Percentiles rank a stretch among this genome's conserved stretches.
Evolutionary conservation across 2,888 invertebrate genomes (phyloP).

Genomic region (Gastracanthus pulcherrimus): DNA sequence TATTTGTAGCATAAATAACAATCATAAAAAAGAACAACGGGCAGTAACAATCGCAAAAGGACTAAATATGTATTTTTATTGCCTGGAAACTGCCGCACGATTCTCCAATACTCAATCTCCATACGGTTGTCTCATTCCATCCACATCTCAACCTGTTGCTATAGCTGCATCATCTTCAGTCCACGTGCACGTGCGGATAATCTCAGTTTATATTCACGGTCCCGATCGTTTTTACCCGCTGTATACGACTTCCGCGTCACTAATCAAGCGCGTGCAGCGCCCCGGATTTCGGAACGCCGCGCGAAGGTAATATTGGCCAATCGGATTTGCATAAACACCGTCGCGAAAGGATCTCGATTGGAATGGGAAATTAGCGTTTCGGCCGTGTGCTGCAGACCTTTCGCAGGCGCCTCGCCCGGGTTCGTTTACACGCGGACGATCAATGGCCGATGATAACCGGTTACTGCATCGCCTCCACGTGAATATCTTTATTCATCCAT

Average conservation of each 20-base stretch:
- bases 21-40: too few relatives aligned
- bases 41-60: too few relatives aligned
- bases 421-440: neutral
- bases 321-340: constrained; percentile 8
- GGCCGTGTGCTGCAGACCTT: neutral
- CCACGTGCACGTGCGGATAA: neutral
- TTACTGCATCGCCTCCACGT: neutral
- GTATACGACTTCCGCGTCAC: neutral
- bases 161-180: neutral
- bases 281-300: neutral
- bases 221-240: neutral
- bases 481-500: neutral
- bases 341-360: neutral
- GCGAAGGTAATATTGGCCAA: neutral
- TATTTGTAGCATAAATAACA: too few relatives aligned
- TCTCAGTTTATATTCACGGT: neutral
- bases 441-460: neutral
- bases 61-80: too few relatives aligned
- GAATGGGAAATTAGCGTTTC: neutral
- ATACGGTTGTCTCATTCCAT: neutral
- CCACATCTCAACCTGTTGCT: neutral
- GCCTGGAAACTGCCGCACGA: neutral
- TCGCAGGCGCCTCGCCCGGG: neutral
- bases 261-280: neutral
- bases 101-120: neutral